phyloP scores from a whole-genome alignment of 2,888 invertebrate genomes.

The Hybos culiciformis region DNA sequence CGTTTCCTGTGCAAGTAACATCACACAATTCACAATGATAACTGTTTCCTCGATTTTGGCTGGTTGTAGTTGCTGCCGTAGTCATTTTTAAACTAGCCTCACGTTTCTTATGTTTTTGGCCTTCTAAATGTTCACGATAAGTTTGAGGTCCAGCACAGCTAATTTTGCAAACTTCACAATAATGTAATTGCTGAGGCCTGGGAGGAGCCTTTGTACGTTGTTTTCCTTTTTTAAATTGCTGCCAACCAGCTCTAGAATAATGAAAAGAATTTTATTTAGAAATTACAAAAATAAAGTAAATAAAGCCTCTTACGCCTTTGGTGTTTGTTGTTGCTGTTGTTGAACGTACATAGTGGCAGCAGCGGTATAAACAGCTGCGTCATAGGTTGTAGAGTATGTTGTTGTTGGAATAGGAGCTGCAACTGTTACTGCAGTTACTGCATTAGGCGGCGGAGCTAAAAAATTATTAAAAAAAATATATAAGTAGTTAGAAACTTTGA shows the following conservation, averaged over 20 bases:
- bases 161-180: constrained; percentile 98
- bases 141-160: constrained; percentile 93
- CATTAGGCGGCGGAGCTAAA: constrained; percentile 28
- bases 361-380: constrained; percentile 89
- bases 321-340: constrained; percentile 45
- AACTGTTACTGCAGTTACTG: constrained; percentile 4
- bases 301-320: constrained; percentile 33
- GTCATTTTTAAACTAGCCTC: constrained; percentile 73
- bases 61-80: constrained; percentile 46
- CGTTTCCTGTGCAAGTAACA: constrained; percentile 95
- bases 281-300: constrained; percentile 2
- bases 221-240: constrained; percentile 44
- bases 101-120: constrained; percentile 98
- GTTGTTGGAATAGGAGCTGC: constrained; percentile 30
- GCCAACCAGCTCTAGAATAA: constrained; percentile 16
- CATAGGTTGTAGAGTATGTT: constrained; percentile 58
- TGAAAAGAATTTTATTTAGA: constrained; percentile 1
- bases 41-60: constrained; percentile 46
- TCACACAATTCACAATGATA: constrained; percentile 91
- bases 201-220: constrained; percentile 49
- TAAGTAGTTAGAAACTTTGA: no score
- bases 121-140: constrained; percentile 92
- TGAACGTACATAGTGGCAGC: constrained; percentile 92
- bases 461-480: no score
- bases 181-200: constrained; percentile 86